Evolutionary conservation across 2,888 invertebrate species (phyloP), one percentile per base, ranked within the genome.

Genomic region (Thyatira batis): DNA sequence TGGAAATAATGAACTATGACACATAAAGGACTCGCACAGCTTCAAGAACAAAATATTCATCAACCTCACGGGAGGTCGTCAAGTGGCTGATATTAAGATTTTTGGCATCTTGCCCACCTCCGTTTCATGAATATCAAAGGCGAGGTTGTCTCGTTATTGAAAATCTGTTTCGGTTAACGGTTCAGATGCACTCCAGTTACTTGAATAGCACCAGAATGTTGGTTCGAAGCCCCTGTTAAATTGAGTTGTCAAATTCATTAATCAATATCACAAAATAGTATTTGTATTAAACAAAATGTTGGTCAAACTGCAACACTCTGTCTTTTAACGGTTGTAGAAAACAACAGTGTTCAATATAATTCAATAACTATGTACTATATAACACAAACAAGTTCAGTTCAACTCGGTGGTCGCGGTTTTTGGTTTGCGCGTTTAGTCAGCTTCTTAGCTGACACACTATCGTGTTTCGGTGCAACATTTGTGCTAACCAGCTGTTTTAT

Each of bases 21-120:
- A 69, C 63, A 67, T 55, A 67, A 66, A 69, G 59, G 63, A 54
- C 50, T 60, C 49, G 8, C n/a, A n/a, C n/a, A 55, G 53, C 49
- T 58, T 65, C 63, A 63, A 64, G 27, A 13, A 17, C 39, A 49
- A 49, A 52, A 49, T 23, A 20, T 45, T 50, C 43, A 48, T 46
- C 54, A 51, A 17, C 27, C 27, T 48, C 27, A 20, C 20, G 20
- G 21, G 23, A 23, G 20, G 45, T 23, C 39, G 39, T 39, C 39
- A 39, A 39, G 39, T 39, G 39, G 39, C 17, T 39, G 39, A 39
- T 39, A 39, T 39, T 39, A 39, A 39, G 39, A 39, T 39, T 39
- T 30, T 39, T 39, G 39, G 39, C 39, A 39, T 17, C 17, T 39
- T n/a, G 39, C 39, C 39, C 39, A 39, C 39, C 39, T 39, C 33